Evolutionary conservation across 2,888 invertebrate species (phyloP), one percentile per base, ranked within the genome.

Genomic region (Melitaea athalia): DNA sequence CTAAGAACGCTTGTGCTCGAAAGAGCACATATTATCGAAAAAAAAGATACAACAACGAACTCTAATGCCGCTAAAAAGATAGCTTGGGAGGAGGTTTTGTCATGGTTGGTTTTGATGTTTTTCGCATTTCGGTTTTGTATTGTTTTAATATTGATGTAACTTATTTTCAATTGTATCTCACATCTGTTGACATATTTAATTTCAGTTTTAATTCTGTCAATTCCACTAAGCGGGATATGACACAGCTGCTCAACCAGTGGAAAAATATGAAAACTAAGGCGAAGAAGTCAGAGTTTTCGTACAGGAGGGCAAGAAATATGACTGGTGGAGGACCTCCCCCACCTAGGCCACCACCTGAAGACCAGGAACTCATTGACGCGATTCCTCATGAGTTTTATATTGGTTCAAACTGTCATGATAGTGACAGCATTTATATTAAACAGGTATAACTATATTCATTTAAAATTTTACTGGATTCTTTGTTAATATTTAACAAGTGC

Each of bases 171-270:
- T 50, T 50, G n/a, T 50, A 17, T 50, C 50, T 50, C 14, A 50
- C 17, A 50, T 15, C 15, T 50, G 0, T 7, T 38, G 50, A 14
- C 0, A 15, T 7, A 7, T 50, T 50, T 50, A 15, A 15, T 50
- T 50, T 50, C 50, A 50, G 50, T 50, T 50, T 50, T 50, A 50
- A 50, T 50, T 5, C 50, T 50, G 50, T 50, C n/a, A 15, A n/a
- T n/a, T 50, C 7, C 0, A 50, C 10, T 15, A 50, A 50, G 17
- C 50, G 50, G 50, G 50, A 50, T 17, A 50, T 50, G 17, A 17
- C 50, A n/a, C 50, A 50, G 14, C 50, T 50, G 5, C 50, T 15
- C 7, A 50, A 1, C 50, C 50, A 50, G n/a, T 50, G 50, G 50
- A 10, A 14, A n/a, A 50, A 50, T 8, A 17, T 17, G 15, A 50